Base-by-base conservation (phyloP, 2,888 invertebrate genomes). In the Cyclophora punctaria region DNA sequence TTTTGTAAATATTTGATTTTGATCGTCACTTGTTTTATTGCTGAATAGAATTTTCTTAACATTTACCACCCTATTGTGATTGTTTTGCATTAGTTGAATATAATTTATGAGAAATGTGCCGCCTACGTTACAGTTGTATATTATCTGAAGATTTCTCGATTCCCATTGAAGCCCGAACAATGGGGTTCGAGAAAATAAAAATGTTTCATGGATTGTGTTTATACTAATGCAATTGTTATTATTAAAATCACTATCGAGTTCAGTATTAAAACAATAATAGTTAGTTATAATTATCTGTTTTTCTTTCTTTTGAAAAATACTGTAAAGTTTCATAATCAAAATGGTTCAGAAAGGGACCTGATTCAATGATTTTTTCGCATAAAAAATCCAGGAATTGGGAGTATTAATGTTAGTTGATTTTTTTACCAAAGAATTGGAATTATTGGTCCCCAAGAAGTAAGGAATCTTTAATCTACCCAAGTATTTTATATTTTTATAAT, bases 381-480 rank as follows among this genome's bases (percentile, higher is more conserved):
- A 83, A 86, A 86, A 87, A 83, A 69, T 80, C 82, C 71, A 83
- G 58, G 69, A 86, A 79, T 80, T 68, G 76, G 81, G 83, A 51
- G 81, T 58, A 45, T 56, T 42, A 50, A 50, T 59, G 45, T 50
- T 54, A 5, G 37, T 44, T 34, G 5, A 34, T 5, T 34, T 44
- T 44, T 7, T 2, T 20, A 43, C 0, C 7, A 20, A 3, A 44
- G 34, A 33, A 44, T 44, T 44, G 33, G 7, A 44, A 33, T 44
- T 44, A 34, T 33, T 5, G 20, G 34, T 44, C 4, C 6, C 34
- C 4, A 5, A 41, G 3, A 41, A 20, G 20, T 20, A 20, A 20
- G 20, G 20, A 20, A 20, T 20, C 20, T 20, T 20, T 20, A 20
- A 20, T 20, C 20, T 20, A 20, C 20, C 20, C 20, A 20, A 20